Evolutionary conservation across 2,113 vertebrate genomes (phyloP).

Genomic region (Benitochromis conjunctus): DNA sequence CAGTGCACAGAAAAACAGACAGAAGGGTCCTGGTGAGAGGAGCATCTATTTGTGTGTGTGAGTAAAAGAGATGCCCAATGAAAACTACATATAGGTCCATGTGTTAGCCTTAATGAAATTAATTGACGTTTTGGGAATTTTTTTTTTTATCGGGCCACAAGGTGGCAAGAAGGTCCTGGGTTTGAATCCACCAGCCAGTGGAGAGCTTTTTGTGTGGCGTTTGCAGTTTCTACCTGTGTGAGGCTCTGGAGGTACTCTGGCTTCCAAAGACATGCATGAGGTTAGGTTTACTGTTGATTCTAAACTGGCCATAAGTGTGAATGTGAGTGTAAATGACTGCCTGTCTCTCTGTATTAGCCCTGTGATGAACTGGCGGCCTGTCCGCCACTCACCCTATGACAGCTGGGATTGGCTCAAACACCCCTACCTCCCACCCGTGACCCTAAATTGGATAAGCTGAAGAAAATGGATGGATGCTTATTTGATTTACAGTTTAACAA

Average conservation of each 20-base stretch:
- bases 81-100: neutral
- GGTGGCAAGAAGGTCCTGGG: neutral
- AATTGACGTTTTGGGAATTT: neutral
- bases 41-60: neutral
- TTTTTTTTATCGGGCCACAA: neutral
- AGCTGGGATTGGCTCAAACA: neutral
- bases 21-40: slow-evolving; percentile 1
- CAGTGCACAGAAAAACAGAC: slow-evolving; percentile 26
- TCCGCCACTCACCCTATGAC: neutral
- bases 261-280: neutral
- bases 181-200: neutral
- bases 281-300: neutral
- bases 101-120: neutral
- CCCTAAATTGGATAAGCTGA: neutral
- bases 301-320: neutral
- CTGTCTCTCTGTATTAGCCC: neutral
- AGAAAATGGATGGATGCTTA: neutral
- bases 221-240: neutral
- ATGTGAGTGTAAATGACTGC: neutral
- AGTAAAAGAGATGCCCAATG: neutral
- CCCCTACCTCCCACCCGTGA: neutral
- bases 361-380: neutral
- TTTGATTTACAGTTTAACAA: neutral
- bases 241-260: neutral
- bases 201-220: neutral